Percentiles rank a stretch among this genome's conserved stretches.
Evolutionary conservation across 2,113 vertebrate genomes (phyloP).

Genomic region (Nesoenas mayeri): DNA sequence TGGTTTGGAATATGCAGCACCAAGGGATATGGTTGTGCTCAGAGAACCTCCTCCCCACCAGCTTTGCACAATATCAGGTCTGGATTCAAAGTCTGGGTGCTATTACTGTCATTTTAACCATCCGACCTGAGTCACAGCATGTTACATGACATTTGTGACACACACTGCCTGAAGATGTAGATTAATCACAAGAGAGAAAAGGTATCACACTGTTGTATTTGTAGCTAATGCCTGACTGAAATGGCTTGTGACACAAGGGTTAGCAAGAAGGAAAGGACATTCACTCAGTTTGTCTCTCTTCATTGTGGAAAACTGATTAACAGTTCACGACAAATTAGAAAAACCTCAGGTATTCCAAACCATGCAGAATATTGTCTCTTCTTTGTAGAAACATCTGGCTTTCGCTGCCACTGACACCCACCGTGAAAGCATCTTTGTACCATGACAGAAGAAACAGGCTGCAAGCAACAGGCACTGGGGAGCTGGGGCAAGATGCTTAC

Average conservation of each 20-base stretch:
- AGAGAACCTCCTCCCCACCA: neutral
- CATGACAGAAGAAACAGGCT: neutral
- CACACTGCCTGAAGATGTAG: neutral
- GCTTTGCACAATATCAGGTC: neutral
- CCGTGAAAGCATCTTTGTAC: neutral
- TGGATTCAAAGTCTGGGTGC: neutral
- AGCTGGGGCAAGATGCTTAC: neutral
- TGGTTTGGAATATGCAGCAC: neutral
- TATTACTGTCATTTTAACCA: neutral
- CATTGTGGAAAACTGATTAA: neutral
- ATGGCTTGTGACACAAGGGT: fast-evolving
- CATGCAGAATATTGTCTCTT: fast-evolving
- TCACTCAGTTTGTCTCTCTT: neutral
- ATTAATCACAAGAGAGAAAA: neutral
- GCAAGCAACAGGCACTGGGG: neutral
- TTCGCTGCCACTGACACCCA: neutral
- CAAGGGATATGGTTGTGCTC: fast-evolving
- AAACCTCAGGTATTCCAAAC: neutral
- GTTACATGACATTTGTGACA: neutral
- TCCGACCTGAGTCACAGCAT: fast-evolving
- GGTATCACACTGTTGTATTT: neutral
- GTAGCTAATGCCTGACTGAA: neutral
- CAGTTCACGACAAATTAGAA: neutral
- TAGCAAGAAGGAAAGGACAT: neutral
- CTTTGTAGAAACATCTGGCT: neutral